Base-by-base conservation (phyloP, 35 echinoderm and acorn worm species). In the Eucidaris tribuloides region DNA sequence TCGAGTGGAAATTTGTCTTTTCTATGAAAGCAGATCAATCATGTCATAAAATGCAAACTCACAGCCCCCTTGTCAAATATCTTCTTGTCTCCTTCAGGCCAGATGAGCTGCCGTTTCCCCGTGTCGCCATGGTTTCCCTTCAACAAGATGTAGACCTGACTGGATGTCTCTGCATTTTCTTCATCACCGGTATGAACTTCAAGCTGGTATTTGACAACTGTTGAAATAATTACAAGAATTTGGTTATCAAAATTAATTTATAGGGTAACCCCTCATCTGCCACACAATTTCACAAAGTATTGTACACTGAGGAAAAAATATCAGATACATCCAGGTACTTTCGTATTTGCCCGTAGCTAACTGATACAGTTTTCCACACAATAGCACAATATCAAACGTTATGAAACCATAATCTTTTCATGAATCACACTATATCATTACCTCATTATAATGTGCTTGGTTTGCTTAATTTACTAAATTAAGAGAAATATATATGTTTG, bases 71-170 rank as follows among this genome's bases (percentile, higher is more conserved):
- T 92, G 24, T 80, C 43, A 32, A 86, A 92, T 25, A 62, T 48
- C 7, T 50, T 65, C 54, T 80, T 62, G 29, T 87, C 70, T 22
- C 71, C 90, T 42, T 71, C 34, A 43, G 61, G 41, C 45, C 85
- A 80, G 34, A 42, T 24, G 24, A 92, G 55, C 28, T 77, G 42
- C 76, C 84, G 81, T 45, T 81, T 80, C 24, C 90, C 90, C 31
- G 90, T 87, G 19, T 92, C 84, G 57, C 90, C 79, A 45, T 92
- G 46, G 25, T 83, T 79, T 45, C 90, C 90, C 54, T 57, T 57
- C 7, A 92, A 29, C 49, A 48, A 77, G 9, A 92, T 62, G 45
- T 92, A 92, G 15, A 46, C 90, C 46, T 92, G 81, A 11, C 77
- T 50, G 18, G 62, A 52, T 7, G 84, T 87, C 27, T 81, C 84